Evolutionary conservation across 1,140 invertebrate genomes (phyloP).

Genomic region (Helicoverpa zea): DNA sequence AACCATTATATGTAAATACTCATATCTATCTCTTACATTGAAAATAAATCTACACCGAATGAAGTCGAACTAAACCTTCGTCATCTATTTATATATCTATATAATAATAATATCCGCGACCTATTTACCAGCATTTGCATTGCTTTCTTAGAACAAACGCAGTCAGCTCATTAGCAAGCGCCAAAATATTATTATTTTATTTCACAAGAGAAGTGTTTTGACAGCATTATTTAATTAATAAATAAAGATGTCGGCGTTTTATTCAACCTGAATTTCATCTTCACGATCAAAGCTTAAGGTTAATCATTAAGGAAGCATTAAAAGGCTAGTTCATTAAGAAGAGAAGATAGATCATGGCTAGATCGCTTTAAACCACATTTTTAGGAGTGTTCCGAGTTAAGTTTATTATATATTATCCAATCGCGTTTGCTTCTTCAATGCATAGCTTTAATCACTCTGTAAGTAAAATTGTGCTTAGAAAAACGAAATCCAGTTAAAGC

Average conservation of each 20-base stretch:
- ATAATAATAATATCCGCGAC: no score
- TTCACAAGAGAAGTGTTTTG: background rate
- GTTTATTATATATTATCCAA: no score
- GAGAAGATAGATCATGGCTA: no score
- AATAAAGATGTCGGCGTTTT: no score
- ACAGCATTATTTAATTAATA: background rate
- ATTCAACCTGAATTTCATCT: background rate
- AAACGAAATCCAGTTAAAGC: background rate
- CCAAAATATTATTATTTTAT: background rate
- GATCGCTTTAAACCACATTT: no score
- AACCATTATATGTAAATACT: no score
- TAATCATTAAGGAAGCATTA: no score
- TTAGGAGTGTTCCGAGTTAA: no score
- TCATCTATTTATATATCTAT: constrained; percentile 5
- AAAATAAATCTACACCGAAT: background rate
- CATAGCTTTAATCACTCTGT: background rate
- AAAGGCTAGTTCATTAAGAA: no score
- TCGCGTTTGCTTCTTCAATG: no score
- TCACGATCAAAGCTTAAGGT: background rate
- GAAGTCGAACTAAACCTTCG: constrained; percentile 1
- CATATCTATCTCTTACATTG: background rate
- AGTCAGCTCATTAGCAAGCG: constrained; percentile 5
- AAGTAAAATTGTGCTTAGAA: background rate
- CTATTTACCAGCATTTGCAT: background rate
- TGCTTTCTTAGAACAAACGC: background rate